Conservation (phyloP, 1,140 invertebrate species). For the Battus philenor region DNA sequence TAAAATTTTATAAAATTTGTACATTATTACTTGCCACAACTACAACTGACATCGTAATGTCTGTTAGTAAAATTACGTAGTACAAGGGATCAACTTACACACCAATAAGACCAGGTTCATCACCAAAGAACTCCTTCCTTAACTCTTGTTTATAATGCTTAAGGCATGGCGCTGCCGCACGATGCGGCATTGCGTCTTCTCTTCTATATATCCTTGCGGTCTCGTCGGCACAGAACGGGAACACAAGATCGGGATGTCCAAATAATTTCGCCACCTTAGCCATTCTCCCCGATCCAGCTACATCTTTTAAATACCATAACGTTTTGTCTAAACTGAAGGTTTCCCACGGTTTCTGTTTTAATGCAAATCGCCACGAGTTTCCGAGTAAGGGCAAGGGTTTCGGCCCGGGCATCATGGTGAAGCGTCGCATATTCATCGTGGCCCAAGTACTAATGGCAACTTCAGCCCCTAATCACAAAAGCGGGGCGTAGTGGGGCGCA, state of each 20-base stretch:
- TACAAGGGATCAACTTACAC: constrained; percentile 78
- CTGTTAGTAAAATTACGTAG: no score
- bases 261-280: constrained; percentile 85
- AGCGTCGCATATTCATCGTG: constrained; percentile 77
- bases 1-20: constrained; percentile 1
- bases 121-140: constrained; percentile 84
- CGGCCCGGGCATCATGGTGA: constrained; percentile 85
- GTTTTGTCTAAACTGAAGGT: constrained; percentile 54
- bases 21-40: background rate
- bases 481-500: constrained; percentile 29
- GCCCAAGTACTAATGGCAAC: constrained; percentile 24
- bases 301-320: constrained; percentile 51
- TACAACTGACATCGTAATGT: no score
- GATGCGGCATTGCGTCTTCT: constrained; percentile 85
- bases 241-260: constrained; percentile 87
- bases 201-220: constrained; percentile 84
- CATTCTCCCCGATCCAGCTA: constrained; percentile 78
- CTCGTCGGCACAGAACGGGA: constrained; percentile 86
- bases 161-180: constrained; percentile 87
- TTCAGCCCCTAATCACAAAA: no score
- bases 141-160: constrained; percentile 86
- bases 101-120: constrained; percentile 85
- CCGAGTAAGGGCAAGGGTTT: constrained; percentile 85
- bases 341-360: constrained; percentile 55
- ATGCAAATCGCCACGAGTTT: constrained; percentile 88